A percentile compares a stretch with the other conserved stretches of the same genome.
Conservation (phyloP, 2,797 vertebrate genomes). For the Rallus crepitans region DNA sequence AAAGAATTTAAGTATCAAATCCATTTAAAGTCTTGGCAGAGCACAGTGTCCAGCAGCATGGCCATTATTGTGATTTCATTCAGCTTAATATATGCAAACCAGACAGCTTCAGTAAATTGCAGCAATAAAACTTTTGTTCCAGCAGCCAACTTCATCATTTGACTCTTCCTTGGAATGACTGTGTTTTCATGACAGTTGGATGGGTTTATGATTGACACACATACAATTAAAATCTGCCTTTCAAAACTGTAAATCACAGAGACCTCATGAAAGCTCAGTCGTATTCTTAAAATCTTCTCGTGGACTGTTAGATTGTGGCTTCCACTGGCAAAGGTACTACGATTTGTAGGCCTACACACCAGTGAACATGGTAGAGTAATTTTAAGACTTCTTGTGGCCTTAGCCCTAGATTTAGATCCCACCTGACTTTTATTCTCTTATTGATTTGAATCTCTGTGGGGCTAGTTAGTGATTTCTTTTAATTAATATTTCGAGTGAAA, state of each 20-base stretch:
- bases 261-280: not conserved
- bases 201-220: conserved; percentile 39
- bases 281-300: not conserved
- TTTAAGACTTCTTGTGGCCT: not conserved
- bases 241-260: not conserved
- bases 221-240: not conserved
- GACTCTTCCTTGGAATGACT: conserved; percentile 7
- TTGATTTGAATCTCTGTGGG: not conserved
- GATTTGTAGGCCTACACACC: not conserved
- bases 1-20: conserved; percentile 31
- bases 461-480: not conserved
- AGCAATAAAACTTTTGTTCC: conserved; percentile 49
- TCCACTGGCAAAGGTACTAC: not conserved
- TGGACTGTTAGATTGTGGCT: not conserved
- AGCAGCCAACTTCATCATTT: conserved; percentile 27
- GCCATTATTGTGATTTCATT: conserved; percentile 43
- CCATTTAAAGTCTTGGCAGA: conserved; percentile 42
- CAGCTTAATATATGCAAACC: conserved; percentile 58
- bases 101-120: conserved; percentile 61
- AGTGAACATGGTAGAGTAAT: not conserved
- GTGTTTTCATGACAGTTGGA: conserved; percentile 58
- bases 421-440: not conserved
- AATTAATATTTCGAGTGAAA: not conserved
- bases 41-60: conserved; percentile 36
- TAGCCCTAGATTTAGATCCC: not conserved